Conservation (phyloP, 2,888 invertebrate genomes). For the Xanthia icteritia region DNA sequence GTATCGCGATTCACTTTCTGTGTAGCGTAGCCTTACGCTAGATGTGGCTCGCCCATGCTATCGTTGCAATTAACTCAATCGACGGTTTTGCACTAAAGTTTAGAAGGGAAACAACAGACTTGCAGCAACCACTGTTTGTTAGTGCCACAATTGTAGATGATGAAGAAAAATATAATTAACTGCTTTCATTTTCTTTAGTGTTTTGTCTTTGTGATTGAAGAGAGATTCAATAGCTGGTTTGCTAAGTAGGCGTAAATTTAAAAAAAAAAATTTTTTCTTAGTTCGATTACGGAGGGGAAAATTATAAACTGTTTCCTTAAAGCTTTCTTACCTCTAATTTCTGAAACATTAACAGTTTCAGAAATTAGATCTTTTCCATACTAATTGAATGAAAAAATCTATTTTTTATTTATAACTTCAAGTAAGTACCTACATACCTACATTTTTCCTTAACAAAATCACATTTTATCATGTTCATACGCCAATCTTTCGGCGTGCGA, state of each 20-base stretch:
- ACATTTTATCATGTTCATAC: not conserved
- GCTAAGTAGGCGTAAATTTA: not conserved
- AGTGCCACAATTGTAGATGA: constrained; percentile 12
- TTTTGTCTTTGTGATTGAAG: not conserved
- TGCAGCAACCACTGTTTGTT: constrained; percentile 16
- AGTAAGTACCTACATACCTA: no score
- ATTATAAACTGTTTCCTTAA: not conserved
- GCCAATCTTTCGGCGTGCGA: not conserved
- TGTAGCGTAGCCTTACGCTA: not conserved
- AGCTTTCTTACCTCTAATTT: not conserved
- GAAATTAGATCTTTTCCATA: not conserved
- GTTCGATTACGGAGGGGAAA: not conserved
- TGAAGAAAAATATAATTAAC: not conserved
- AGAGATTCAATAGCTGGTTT: not conserved
- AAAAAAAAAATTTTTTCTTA: not conserved
- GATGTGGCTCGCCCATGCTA: constrained; percentile 7
- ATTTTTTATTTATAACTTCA: not conserved
- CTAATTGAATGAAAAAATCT: not conserved
- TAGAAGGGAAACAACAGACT: constrained; percentile 24
- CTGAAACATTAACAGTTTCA: not conserved
- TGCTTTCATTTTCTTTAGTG: not conserved
- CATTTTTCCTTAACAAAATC: not conserved
- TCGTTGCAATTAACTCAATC: constrained; percentile 48
- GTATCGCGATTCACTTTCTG: not conserved
- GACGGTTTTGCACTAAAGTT: constrained; percentile 27